A percentile compares a stretch with the other conserved stretches of the same genome.
phyloP scores from a whole-genome alignment of 2,113 vertebrate species.

The Ptilonorhynchus violaceus region DNA sequence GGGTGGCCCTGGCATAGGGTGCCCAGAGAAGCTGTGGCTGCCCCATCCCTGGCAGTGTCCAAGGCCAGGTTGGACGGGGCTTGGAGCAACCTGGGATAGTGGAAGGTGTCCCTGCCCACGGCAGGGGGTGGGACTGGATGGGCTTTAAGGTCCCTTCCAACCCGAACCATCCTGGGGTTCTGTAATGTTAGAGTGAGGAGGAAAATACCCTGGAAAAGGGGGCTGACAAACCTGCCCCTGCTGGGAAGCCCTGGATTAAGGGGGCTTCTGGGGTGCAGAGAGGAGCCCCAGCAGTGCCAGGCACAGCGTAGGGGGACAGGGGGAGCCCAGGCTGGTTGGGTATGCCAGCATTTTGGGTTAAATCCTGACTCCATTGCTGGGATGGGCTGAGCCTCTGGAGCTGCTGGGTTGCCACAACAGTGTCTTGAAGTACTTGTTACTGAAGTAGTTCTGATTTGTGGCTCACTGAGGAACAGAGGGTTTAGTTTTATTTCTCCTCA shows the following conservation, averaged over 20 bases:
- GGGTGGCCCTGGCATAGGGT: neutral
- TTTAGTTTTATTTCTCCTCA: neutral
- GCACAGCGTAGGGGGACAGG: neutral
- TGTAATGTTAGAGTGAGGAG: neutral
- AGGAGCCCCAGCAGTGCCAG: neutral
- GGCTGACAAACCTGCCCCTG: neutral
- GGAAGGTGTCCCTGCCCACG: neutral
- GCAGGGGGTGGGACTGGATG: neutral
- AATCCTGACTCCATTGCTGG: neutral
- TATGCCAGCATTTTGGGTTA: neutral
- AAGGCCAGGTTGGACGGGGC: fast-evolving
- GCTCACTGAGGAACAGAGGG: neutral
- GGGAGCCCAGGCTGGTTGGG: neutral
- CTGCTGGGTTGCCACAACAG: neutral
- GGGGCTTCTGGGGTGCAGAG: neutral
- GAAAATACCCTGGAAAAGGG: neutral
- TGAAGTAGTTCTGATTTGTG: neutral
- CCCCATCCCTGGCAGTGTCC: neutral
- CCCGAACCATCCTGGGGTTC: neutral
- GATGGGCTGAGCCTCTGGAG: neutral
- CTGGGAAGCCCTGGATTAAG: neutral
- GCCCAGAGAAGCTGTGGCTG: neutral
- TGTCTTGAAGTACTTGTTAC: neutral
- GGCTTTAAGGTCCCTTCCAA: neutral
- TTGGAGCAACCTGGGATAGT: neutral